phyloP scores from a whole-genome alignment of 1,140 invertebrate species.

The Nymphalis io region DNA sequence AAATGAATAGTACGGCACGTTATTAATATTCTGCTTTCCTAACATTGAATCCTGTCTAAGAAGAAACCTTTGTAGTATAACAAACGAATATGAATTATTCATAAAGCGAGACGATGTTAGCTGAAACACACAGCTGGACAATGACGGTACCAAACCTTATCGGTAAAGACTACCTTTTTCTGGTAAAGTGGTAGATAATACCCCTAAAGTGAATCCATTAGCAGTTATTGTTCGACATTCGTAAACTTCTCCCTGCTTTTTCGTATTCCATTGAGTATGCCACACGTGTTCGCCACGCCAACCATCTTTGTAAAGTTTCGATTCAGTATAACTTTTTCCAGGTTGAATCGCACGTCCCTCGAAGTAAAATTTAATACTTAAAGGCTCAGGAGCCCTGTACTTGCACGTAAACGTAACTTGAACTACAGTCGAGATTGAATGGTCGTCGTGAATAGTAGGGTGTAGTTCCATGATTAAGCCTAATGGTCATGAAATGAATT shows the following conservation, averaged over 20 bases:
- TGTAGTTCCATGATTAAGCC: constrained; percentile 72
- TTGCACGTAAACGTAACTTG: constrained; percentile 65
- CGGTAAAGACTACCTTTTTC: constrained; percentile 60
- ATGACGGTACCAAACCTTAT: constrained; percentile 17
- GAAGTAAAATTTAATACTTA: constrained; percentile 65
- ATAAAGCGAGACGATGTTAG: constrained; percentile 32
- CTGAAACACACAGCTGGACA: constrained; percentile 31
- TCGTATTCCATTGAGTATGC: constrained; percentile 61
- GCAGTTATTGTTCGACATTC: constrained; percentile 65
- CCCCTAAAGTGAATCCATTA: constrained; percentile 60
- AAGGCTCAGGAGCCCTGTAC: constrained; percentile 63
- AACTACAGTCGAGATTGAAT: constrained; percentile 40
- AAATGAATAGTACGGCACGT: background rate
- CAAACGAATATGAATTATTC: constrained; percentile 28
- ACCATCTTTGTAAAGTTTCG: constrained; percentile 52
- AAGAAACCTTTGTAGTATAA: too few species aligned
- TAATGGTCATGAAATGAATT: constrained; percentile 41
- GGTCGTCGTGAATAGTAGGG: constrained; percentile 52
- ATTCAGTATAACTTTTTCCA: constrained; percentile 55
- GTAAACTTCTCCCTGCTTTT: constrained; percentile 49
- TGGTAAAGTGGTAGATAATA: constrained; percentile 62
- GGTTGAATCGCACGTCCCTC: constrained; percentile 50
- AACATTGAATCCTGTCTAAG: background rate
- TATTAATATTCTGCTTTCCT: background rate
- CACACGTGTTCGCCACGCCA: constrained; percentile 59